phyloP scores from a whole-genome alignment of 2,888 invertebrate species.

The Chorisops tibialis region DNA sequence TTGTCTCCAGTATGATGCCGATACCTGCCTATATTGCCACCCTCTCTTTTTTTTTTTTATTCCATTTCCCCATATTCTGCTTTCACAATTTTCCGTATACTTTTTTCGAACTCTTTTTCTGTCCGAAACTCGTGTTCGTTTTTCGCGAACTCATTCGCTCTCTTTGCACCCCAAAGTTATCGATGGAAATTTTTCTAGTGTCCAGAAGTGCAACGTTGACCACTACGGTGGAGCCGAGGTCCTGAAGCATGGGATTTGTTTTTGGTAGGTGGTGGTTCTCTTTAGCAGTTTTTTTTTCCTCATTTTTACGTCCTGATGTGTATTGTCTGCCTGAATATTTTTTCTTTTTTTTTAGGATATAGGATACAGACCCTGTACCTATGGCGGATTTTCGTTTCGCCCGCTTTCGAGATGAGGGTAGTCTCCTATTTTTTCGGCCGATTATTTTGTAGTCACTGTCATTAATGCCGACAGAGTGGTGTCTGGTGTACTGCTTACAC shows the following conservation, averaged over 20 bases:
- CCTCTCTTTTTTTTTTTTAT: background rate
- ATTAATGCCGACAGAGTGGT: slow-evolving; percentile 17
- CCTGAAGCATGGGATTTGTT: background rate
- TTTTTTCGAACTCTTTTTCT: background rate
- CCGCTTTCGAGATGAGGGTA: slow-evolving; percentile 9
- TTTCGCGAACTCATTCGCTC: background rate
- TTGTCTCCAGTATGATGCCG: too few species aligned
- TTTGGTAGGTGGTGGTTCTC: slow-evolving; percentile 3
- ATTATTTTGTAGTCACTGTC: slow-evolving; percentile 26
- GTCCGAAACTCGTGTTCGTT: slow-evolving; percentile 3
- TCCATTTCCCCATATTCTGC: background rate
- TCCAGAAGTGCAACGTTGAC: slow-evolving; percentile 25
- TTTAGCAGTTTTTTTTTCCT: slow-evolving; percentile 17
- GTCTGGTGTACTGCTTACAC: slow-evolving; percentile 12
- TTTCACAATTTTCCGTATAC: background rate
- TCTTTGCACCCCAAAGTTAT: slow-evolving; percentile 19
- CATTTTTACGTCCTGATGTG: slow-evolving; percentile 8
- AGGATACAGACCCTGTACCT: slow-evolving; percentile 14
- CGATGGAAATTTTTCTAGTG: slow-evolving; percentile 23
- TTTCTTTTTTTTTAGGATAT: slow-evolving; percentile 8
- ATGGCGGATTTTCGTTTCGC: slow-evolving; percentile 11
- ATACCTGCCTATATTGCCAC: background rate
- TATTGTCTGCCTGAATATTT: slow-evolving; percentile 14
- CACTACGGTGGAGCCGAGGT: background rate
- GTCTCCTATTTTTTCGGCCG: slow-evolving; percentile 7